phyloP scores from a whole-genome alignment of 2,797 vertebrate species.

The Microctenopoma lineatum region DNA sequence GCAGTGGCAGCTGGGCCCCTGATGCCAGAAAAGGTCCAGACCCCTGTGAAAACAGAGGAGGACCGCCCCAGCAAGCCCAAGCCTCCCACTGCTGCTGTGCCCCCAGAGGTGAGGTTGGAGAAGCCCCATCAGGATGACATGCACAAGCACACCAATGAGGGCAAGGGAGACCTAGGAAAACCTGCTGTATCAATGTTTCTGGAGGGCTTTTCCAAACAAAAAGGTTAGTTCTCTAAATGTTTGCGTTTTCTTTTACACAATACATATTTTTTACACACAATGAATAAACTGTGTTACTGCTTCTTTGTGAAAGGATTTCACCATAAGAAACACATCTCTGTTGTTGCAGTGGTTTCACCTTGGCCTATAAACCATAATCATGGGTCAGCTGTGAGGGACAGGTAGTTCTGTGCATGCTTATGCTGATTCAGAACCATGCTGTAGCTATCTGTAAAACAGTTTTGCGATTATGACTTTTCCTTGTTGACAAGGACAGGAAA shows the following conservation, averaged over 20 bases:
- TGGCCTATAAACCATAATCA: conserved; percentile 24
- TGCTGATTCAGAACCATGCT: conserved; percentile 11
- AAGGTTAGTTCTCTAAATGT: conserved; percentile 85
- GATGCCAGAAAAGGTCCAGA: conserved; percentile 70
- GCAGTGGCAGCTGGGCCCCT: conserved; percentile 58
- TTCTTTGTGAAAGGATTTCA: conserved; percentile 13
- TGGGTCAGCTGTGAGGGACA: conserved; percentile 39
- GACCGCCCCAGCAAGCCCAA: conserved; percentile 76
- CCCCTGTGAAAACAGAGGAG: conserved; percentile 71
- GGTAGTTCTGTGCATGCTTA: conserved; percentile 33
- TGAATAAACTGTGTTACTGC: neutral
- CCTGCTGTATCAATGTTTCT: conserved; percentile 67
- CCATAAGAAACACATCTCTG: conserved; percentile 23
- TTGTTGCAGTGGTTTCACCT: conserved; percentile 32
- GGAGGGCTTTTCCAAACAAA: conserved; percentile 88
- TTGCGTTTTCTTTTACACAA: neutral
- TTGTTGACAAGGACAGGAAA: conserved; percentile 49
- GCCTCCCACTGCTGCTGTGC: conserved; percentile 78
- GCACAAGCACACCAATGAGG: conserved; percentile 71
- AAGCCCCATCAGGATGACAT: conserved; percentile 74
- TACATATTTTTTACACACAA: neutral
- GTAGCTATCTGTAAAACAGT: conserved; percentile 6
- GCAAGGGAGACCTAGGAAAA: conserved; percentile 67
- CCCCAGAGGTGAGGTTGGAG: conserved; percentile 78
- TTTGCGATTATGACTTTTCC: conserved; percentile 16